phyloP scores from a whole-genome alignment of 2,888 invertebrate genomes.

The Oxyscelio sp. region DNA sequence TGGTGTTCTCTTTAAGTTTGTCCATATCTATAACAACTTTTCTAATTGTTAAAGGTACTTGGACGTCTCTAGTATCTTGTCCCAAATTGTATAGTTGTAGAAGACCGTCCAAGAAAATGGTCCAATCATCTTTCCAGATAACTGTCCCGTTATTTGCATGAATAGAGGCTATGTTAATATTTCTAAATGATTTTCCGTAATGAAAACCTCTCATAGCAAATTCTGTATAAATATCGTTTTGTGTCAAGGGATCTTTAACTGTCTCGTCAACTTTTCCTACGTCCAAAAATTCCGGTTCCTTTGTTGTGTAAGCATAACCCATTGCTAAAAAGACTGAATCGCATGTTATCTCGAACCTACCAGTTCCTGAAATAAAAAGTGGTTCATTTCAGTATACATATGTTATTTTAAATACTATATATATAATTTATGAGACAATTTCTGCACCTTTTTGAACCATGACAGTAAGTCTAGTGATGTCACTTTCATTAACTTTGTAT shows the following conservation, averaged over 20 bases:
- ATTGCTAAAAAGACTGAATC: constrained; percentile 91
- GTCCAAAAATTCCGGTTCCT: constrained; percentile 70
- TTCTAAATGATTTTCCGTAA: constrained; percentile 89
- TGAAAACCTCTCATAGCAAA: constrained; percentile 89
- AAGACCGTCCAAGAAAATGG: constrained; percentile 92
- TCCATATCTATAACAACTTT: constrained; percentile 90
- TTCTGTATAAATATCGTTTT: constrained; percentile 87
- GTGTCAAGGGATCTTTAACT: constrained; percentile 39
- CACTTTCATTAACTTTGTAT: constrained; percentile 89
- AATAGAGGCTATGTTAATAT: constrained; percentile 89
- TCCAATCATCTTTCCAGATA: constrained; percentile 91
- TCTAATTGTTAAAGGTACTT: constrained; percentile 90
- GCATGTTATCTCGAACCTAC: constrained; percentile 90
- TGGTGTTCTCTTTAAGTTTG: constrained; percentile 77
- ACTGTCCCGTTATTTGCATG: constrained; percentile 86
- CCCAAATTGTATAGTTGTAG: constrained; percentile 90
- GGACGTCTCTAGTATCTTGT: constrained; percentile 88
- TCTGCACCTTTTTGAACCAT: constrained; percentile 85
- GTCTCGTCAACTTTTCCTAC: neutral
- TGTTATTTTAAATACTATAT: too few species aligned
- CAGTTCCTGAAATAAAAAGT: constrained; percentile 87
- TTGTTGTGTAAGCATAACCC: constrained; percentile 91
- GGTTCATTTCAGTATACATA: too few species aligned
- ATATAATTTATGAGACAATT: too few species aligned
- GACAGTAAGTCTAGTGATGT: constrained; percentile 82